phyloP scores from a whole-genome alignment of 2,888 invertebrate genomes.

The Diarsia rubi region DNA sequence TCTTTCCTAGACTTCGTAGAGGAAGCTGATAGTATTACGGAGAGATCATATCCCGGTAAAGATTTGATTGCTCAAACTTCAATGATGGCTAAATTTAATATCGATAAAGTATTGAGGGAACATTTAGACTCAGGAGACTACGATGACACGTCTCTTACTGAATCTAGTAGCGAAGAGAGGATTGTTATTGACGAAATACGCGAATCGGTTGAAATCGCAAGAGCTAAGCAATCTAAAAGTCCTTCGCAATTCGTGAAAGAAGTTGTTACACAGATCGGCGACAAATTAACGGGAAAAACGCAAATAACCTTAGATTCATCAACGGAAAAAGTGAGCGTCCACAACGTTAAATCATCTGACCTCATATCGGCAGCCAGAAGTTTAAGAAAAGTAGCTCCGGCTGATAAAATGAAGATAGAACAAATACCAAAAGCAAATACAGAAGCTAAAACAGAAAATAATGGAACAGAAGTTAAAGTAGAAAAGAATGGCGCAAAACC shows the following conservation, averaged over 20 bases:
- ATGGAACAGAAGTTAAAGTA: slow-evolving; percentile 44
- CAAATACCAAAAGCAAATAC: slow-evolving; percentile 32
- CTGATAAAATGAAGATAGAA: slow-evolving; percentile 54
- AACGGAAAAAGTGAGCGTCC: slow-evolving; percentile 79
- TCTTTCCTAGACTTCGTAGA: slow-evolving; percentile 84
- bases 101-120: slow-evolving; percentile 82
- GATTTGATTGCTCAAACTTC: slow-evolving; percentile 84
- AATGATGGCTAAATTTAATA: slow-evolving; percentile 88
- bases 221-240: slow-evolving; percentile 74
- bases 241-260: slow-evolving; percentile 79
- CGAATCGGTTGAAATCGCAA: slow-evolving; percentile 66
- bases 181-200: slow-evolving; percentile 78
- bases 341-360: slow-evolving; percentile 82
- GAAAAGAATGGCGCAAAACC: slow-evolving; percentile 75
- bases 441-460: slow-evolving; percentile 1
- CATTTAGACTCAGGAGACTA: slow-evolving; percentile 86
- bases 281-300: slow-evolving; percentile 75
- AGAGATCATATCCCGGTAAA: slow-evolving; percentile 80
- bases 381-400: slow-evolving; percentile 74
- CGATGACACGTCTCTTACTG: slow-evolving; percentile 85
- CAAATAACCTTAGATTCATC: slow-evolving; percentile 63
- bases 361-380: slow-evolving; percentile 79
- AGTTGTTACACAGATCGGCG: slow-evolving; percentile 77
- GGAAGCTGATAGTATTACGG: slow-evolving; percentile 83
- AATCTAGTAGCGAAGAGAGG: slow-evolving; percentile 85